Evolutionary conservation across 1,140 invertebrate genomes (phyloP).

Genomic region (Drosophila willistoni): DNA sequence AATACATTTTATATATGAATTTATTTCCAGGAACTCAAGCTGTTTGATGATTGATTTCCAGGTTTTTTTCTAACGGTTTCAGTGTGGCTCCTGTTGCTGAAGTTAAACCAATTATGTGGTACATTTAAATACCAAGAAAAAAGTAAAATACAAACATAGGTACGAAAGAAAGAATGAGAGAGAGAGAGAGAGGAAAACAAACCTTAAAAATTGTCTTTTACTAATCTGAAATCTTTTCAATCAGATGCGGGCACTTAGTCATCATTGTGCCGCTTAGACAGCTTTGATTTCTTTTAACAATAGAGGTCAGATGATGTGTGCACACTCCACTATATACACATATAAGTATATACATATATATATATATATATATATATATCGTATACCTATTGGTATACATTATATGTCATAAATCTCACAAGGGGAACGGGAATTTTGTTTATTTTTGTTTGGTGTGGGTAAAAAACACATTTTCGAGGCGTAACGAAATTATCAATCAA

Average conservation of each 20-base stretch:
- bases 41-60: neutral
- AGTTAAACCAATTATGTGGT: conserved; percentile 4
- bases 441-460: conserved; percentile 29
- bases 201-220: conserved; percentile 40
- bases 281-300: conserved; percentile 46
- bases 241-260: conserved; percentile 71
- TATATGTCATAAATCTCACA: conserved; percentile 62
- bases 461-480: conserved; percentile 62
- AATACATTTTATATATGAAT: neutral
- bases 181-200: neutral
- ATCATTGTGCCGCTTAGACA: conserved; percentile 47
- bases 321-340: conserved; percentile 9
- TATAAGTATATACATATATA: neutral
- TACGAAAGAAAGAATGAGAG: neutral
- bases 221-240: conserved; percentile 31
- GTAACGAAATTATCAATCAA: conserved; percentile 80
- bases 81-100: neutral
- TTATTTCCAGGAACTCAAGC: neutral
- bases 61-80: neutral
- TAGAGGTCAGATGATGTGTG: conserved; percentile 30
- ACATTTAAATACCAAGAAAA: conserved; percentile 1
- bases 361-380: too few relatives aligned
- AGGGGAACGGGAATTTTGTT: conserved; percentile 30
- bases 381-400: neutral
- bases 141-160: neutral